A percentile compares a stretch with the other conserved stretches of the same genome.
phyloP scores from a whole-genome alignment of 30 jellyfish, hydroid and myxozoan species.

The Pseudorhiza aurosa region DNA sequence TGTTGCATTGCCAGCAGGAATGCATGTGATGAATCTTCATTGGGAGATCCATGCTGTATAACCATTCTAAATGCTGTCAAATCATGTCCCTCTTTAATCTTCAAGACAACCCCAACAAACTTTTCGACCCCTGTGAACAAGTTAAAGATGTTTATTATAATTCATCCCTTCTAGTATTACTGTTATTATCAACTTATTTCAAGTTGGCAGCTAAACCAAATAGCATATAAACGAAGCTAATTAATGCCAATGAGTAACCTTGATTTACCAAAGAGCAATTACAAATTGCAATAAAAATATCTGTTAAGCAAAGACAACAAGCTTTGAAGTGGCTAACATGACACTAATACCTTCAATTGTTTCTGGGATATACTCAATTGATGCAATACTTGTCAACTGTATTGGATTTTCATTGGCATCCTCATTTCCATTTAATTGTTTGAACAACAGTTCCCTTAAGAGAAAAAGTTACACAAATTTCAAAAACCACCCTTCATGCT shows the following conservation, averaged over 20 bases:
- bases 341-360: constrained; percentile 3
- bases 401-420: constrained; percentile 4
- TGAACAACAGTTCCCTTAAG: constrained; percentile 16
- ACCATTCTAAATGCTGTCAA: background rate
- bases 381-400: background rate
- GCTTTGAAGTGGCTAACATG: too few relatives aligned
- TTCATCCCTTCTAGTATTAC: too few relatives aligned
- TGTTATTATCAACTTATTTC: too few relatives aligned
- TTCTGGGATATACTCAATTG: constrained; percentile 11
- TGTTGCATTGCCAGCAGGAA: background rate
- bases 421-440: background rate
- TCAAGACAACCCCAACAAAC: background rate
- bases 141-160: background rate
- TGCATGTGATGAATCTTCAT: background rate
- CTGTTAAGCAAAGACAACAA: too few relatives aligned
- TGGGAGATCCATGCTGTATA: background rate
- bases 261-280: too few relatives aligned
- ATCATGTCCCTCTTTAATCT: background rate
- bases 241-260: too few relatives aligned
- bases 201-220: too few relatives aligned
- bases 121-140: background rate
- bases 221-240: too few relatives aligned
- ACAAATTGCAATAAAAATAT: too few relatives aligned
- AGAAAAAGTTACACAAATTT: too few relatives aligned
- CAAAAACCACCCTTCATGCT: too few relatives aligned